Base-by-base conservation (phyloP, 1,140 invertebrate genomes). In the Aphelenchoides avenae region DNA sequence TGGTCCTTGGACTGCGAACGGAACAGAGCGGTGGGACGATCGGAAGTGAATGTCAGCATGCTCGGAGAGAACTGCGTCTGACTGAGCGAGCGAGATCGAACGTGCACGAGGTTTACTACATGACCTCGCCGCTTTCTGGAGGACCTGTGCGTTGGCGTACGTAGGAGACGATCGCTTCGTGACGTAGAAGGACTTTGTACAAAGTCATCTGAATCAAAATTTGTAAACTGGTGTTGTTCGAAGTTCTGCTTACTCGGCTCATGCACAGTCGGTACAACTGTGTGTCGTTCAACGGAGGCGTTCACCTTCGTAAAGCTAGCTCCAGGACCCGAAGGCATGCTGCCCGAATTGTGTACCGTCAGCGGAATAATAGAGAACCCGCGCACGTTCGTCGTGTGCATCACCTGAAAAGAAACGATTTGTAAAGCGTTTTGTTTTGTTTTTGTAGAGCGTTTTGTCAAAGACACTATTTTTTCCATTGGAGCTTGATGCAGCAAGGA, bases 311-410 rank as follows among this genome's bases (percentile, higher is more conserved):
- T 34, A 15, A 27, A 24, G 13, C 20, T 27, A 2, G 20, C 47
- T n/a, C n/a, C n/a, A n/a, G n/a, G n/a, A n/a, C n/a, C n/a, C n/a
- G n/a, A n/a, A n/a, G n/a, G n/a, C n/a, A n/a, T n/a, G 44, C 52
- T 55, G 27, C 37, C 39, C 36, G 63, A 29, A 40, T 52, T 66
- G 43, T 69, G 64, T 13, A 68, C 65, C 7, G 66, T 68, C 5
- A 68, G 56, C 1, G 65, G 65, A 36, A 68, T 70, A 41, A 68
- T 68, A 11, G 66, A 65, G 44, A 70, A 68, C 15, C 63, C 55
- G 11, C 57, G 67, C 20, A 67, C 61, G 33, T 68, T 68, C 24
- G 42, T 65, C 26, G 53, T 37, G 47, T 70, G 63, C 61, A 68
- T 66, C 20, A 68, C 65, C 44, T 69, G 56, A 13, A 52, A 34